Conservation (phyloP, 2,797 vertebrate genomes). For the Dallia pectoralis region DNA sequence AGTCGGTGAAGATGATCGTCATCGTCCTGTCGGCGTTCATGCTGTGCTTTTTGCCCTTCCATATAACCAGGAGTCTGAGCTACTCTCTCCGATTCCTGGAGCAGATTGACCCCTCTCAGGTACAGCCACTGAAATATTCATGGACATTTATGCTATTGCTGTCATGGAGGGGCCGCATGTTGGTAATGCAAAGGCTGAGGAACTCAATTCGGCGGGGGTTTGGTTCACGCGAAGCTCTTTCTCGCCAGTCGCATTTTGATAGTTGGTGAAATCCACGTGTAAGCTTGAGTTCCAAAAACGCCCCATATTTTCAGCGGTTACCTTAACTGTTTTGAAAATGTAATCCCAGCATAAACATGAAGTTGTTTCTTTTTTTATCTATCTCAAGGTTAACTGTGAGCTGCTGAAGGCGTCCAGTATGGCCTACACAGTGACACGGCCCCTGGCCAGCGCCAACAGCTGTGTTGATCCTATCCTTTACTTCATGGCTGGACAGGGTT, state of each 20-base stretch:
- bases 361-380: not conserved
- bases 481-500: constrained; percentile 86
- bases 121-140: constrained; percentile 27
- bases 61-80: constrained; percentile 90
- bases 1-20: constrained; percentile 93
- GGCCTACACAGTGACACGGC: constrained; percentile 91
- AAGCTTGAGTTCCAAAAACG: not conserved
- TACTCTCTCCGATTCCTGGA: constrained; percentile 87
- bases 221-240: too few relatives aligned
- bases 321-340: not conserved
- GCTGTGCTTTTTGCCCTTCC: constrained; percentile 93
- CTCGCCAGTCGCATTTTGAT: not conserved
- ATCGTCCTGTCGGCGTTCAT: constrained; percentile 86
- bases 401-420: constrained; percentile 82
- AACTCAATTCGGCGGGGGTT: too few relatives aligned
- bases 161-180: too few relatives aligned
- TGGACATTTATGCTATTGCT: too few relatives aligned
- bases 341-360: not conserved
- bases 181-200: too few relatives aligned
- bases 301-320: not conserved
- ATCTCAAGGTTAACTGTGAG: constrained; percentile 74
- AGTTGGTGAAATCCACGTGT: not conserved
- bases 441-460: constrained; percentile 91
- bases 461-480: constrained; percentile 94
- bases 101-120: constrained; percentile 57